phyloP scores from a whole-genome alignment of 2,113 vertebrate genomes.

The Coptodon rendalli region DNA sequence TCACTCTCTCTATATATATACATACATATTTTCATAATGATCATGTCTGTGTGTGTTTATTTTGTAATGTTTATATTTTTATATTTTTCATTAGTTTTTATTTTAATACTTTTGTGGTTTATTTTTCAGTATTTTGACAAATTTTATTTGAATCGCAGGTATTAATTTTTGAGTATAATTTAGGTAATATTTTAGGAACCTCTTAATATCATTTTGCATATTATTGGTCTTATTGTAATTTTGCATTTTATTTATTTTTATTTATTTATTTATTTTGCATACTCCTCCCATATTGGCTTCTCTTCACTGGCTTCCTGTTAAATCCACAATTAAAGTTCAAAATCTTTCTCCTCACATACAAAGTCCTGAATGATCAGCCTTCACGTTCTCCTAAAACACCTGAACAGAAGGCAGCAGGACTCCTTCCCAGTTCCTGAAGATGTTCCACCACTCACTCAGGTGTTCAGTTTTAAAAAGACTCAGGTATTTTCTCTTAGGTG shows the following conservation, averaged over 20 bases:
- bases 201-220: neutral
- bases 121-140: neutral
- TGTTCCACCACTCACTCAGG: neutral
- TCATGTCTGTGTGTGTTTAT: neutral
- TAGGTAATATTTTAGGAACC: neutral
- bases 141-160: neutral
- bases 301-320: neutral
- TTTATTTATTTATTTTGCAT: neutral
- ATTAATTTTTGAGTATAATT: accelerated
- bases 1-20: accelerated
- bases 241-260: neutral
- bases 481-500: neutral
- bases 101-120: accelerated
- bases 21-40: accelerated
- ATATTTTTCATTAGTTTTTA: neutral
- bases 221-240: neutral
- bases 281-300: neutral
- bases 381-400: neutral
- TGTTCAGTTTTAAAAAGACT: neutral
- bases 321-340: neutral
- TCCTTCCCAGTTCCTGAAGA: neutral
- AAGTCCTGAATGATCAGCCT: neutral
- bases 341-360: neutral
- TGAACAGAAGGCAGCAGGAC: neutral
- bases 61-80: neutral